Evolutionary conservation across 2,888 invertebrate genomes (phyloP), one percentile per base, ranked within the genome.

Genomic region (Ischnus inquisitorius): DNA sequence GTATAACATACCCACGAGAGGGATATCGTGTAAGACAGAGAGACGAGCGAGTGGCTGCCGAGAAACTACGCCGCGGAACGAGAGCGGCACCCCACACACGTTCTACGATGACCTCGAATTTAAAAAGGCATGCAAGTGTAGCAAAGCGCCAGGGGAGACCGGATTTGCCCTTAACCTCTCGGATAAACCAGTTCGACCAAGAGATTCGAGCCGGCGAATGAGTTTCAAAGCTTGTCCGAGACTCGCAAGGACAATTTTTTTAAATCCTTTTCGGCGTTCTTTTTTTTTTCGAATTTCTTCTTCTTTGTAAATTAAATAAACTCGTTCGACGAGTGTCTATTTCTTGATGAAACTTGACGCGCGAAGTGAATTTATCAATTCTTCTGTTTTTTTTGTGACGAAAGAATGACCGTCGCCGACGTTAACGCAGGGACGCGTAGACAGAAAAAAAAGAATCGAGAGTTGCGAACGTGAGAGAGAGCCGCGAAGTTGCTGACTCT

Each of bases 401-500:
- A 4, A 57, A 57, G 57, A 57, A 57, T 57, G 57, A 14, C 57
- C 1, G 8, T 12, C 19, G 0, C 1, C 22, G 22, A 54, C 19
- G 12, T 12, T 54, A 54, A 19, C 22, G 19, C 54, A 60, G 57
- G n/a, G 12, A 28, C 57, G 57, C 57, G 4, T 12, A 25, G 25
- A 28, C 57, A 25, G 19, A 6, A 6, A 28, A 25, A 57, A 25
- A 28, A 14, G 22, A 60, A 46, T 46, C 12, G n/a, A 60, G 57
- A 78, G 69, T 68, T 19, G 75, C 64, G 76, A 51, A 83, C 79
- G 79, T 83, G 86, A 74, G 87, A 87, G 82, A 80, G 79, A 76
- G 68, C 51, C 57, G 43, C 54, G 22, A 12, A 67, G 57, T 54
- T 78, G 78, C 69, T 75, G 84, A 60, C 84, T 65, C 78, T 84